These are phyloP conservation scores for Octonoba sinensis DNA, from an alignment of 2,888 invertebrate species.

Conservation along the genomic window DNA sequence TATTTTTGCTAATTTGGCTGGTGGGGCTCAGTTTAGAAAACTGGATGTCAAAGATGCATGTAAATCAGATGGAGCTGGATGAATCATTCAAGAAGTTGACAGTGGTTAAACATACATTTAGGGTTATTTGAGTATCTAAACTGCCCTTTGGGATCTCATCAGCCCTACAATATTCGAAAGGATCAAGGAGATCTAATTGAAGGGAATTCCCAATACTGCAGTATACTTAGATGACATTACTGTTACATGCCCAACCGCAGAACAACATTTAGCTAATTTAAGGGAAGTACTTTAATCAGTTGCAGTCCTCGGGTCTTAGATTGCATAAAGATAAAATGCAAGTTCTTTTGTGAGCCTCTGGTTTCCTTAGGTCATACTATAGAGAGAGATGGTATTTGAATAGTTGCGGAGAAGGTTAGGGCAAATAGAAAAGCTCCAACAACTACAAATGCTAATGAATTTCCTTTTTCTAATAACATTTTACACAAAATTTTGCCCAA, in stretches of 20 bases:
- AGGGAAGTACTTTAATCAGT: background rate
- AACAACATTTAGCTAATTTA: too few species aligned
- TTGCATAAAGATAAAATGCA: conserved; percentile 64
- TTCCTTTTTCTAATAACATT: conserved; percentile 68
- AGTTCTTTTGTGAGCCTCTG: too few species aligned
- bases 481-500: conserved; percentile 67
- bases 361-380: conserved; percentile 59
- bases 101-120: background rate
- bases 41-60: too few species aligned
- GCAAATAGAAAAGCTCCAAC: conserved; percentile 67
- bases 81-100: too few species aligned
- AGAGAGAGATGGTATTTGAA: conserved; percentile 50
- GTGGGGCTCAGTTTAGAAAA: background rate
- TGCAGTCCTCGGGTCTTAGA: background rate
- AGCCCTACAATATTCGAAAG: conserved; percentile 30
- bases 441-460: conserved; percentile 66
- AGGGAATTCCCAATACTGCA: background rate
- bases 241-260: background rate
- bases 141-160: conserved; percentile 16
- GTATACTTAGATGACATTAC: conserved; percentile 11
- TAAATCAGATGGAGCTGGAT: too few species aligned
- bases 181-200: background rate
- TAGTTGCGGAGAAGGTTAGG: conserved; percentile 65
- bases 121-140: background rate
- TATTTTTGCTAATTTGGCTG: conserved; percentile 2